Evolutionary conservation across 2,113 vertebrate genomes (phyloP).

Genomic region (Channa argus): DNA sequence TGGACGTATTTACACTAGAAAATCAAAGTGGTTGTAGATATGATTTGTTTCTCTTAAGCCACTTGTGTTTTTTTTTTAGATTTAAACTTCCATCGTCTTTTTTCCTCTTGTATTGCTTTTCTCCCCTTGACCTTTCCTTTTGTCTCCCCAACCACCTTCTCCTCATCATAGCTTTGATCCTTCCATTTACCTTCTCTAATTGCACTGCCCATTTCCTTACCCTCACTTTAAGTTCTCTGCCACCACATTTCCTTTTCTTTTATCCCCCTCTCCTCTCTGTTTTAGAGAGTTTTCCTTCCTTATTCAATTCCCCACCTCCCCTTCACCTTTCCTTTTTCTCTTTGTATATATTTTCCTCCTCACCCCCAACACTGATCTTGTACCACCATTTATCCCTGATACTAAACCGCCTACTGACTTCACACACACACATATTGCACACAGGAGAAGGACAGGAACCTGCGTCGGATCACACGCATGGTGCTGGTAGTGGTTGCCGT

Average conservation of each 20-base stretch:
- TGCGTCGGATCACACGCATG: slow-evolving; percentile 97
- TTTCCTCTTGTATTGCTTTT: neutral
- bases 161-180: neutral
- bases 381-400: neutral
- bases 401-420: neutral
- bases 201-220: neutral
- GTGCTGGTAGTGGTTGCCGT: slow-evolving; percentile 97
- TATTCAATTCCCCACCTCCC: neutral
- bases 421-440: slow-evolving; percentile 17
- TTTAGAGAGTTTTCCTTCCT: neutral
- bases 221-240: neutral
- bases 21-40: neutral
- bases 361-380: neutral
- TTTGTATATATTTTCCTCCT: neutral
- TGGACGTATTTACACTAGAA: neutral
- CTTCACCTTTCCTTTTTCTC: neutral
- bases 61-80: neutral
- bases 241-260: neutral
- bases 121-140: neutral
- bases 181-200: neutral
- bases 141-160: neutral
- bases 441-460: slow-evolving; percentile 95
- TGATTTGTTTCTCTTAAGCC: neutral
- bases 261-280: neutral
- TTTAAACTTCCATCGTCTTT: neutral